Evolutionary conservation across 2,888 invertebrate species (phyloP).

Genomic region (Cosmia trapezina): DNA sequence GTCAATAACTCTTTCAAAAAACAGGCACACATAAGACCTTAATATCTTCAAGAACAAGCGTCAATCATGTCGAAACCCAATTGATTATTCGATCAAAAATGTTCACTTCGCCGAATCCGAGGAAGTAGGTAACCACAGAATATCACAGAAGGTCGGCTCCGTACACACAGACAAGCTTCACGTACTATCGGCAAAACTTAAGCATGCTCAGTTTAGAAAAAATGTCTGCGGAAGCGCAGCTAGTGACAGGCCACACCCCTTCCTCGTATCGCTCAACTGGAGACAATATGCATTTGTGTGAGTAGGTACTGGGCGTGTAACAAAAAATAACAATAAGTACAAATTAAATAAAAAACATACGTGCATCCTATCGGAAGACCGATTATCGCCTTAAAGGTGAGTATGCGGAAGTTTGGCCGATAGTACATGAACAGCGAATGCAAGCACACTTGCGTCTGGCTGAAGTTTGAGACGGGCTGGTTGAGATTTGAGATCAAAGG

Average conservation of each 20-base stretch:
- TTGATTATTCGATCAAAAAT: conserved; percentile 40
- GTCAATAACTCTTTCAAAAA: conserved; percentile 15
- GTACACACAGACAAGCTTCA: not conserved
- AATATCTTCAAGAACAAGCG: conserved; percentile 19
- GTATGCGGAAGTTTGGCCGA: no score
- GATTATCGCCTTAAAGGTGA: no score
- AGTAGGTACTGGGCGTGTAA: no score
- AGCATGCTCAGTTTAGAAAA: no score
- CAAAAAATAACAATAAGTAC: no score
- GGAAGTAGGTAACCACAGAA: not conserved
- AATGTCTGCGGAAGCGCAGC: no score
- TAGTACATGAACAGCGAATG: not conserved
- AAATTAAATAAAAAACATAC: no score
- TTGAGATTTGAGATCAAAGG: not conserved
- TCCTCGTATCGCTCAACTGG: no score
- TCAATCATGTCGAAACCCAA: conserved; percentile 24
- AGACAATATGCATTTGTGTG: no score
- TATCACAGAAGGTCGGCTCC: not conserved
- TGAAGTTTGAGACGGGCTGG: not conserved
- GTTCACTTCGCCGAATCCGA: conserved; percentile 16
- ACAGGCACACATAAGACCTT: not conserved
- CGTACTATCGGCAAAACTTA: no score
- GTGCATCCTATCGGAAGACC: no score
- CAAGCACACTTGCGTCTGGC: not conserved
- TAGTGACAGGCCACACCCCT: no score